Base-by-base conservation (phyloP, 2,888 invertebrate species). In the Hirtodrosophila duncani region DNA sequence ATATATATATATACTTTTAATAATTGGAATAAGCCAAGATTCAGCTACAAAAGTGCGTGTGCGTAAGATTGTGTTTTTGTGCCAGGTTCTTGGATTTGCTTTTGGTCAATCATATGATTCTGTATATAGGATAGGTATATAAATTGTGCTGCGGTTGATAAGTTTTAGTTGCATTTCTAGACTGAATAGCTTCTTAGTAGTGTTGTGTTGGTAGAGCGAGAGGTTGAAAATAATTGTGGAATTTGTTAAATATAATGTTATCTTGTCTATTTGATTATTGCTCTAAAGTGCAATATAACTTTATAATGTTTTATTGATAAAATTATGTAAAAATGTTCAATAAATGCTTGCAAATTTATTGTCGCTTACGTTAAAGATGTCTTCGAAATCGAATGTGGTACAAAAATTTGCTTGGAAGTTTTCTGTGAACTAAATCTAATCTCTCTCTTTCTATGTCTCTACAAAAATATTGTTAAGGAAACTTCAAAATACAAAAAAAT, bases 321-420 rank as follows among this genome's bases (percentile, higher is more conserved):
- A n/a, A n/a, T n/a, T n/a, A n/a, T n/a, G n/a, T n/a, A n/a, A n/a
- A n/a, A n/a, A n/a, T n/a, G n/a, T n/a, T n/a, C n/a, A n/a, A 34
- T 77, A 69, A 77, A 69, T 69, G 77, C 69, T 69, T 63, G 69
- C 77, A 69, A 71, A 63, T 46, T 69, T 69, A 69, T 69, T 69
- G 69, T 69, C 69, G 57, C 61, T 67, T 56, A 72, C 74, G 64
- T 59, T 45, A 38, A 49, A 51, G 52, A 51, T 30, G 30, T 17
- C 11, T 11, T 50, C 51, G 30, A 51, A 51, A 51, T 30, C 30
- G 30, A 50, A 50, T n/a, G n/a, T n/a, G n/a, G n/a, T n/a, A n/a
- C n/a, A n/a, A n/a, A n/a, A n/a, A n/a, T n/a, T n/a, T n/a, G n/a
- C n/a, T n/a, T n/a, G n/a, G n/a, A n/a, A n/a, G n/a, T n/a, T n/a